Evolutionary conservation across 2,113 vertebrate species (phyloP), one percentile per base, ranked within the genome.

Genomic region (Mastomys natalensis): DNA sequence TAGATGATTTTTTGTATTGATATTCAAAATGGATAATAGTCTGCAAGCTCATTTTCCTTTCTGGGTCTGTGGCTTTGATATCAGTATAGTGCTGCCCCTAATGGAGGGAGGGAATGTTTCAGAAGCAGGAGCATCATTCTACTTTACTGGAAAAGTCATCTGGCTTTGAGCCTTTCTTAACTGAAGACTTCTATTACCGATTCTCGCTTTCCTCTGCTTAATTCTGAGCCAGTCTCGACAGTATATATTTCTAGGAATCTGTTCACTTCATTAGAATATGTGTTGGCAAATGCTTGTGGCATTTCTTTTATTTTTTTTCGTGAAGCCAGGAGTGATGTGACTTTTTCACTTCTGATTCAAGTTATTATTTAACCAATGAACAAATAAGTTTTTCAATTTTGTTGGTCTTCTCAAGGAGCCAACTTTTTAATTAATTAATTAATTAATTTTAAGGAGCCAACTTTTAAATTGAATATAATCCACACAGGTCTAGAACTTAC

Each of bases 261-360:
- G n/a, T 45, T 85, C 15, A 86, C 51, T 90, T 91, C 58, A 85
- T n/a, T 62, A 87, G 17, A 87, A 21, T 86, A 45, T 68, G 4
- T 60, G n/a, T 70, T 81, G 62, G 78, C 22, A 84, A 73, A 7
- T 90, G 21, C 22, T 60, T 13, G 64, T 3, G 60, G 3, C n/a
- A 73, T 85, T 90, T 40, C n/a, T 64, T 72, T 60, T 40, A 26
- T 72, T 64, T 84, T 4, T 55, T 17, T 48, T 5, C 31, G 3
- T 87, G 51, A 90, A 60, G 48, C 60, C 17, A 58, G 31, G 84
- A 78, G 55, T 64, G 45, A 82, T 60, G 17, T 9, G 43, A 45
- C 48, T 40, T 60, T 97, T 90, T 84, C 37, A 72, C 58, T 94
- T 87, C 34, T 85, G 24, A 93, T 66, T 86, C 90, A 94, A 78